These are phyloP conservation scores for Mustelus asterias DNA, from an alignment of 2,113 vertebrate genomes.

Conservation along the genomic window DNA sequence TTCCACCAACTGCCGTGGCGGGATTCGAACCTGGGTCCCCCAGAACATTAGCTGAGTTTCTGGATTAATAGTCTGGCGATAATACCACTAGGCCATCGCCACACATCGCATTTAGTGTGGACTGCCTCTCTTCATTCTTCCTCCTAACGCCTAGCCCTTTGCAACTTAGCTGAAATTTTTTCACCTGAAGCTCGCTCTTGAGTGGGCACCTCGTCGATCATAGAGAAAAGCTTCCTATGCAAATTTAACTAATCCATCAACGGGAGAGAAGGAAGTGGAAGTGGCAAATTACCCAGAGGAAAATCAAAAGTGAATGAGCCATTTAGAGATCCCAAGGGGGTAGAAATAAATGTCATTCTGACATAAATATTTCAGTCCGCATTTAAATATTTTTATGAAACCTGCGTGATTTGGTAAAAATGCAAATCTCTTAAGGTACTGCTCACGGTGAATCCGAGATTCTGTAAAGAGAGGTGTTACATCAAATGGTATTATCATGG, in stretches of 20 bases:
- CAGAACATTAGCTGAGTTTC: too few relatives aligned
- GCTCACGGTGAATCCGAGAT: not conserved
- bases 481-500: not conserved
- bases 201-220: not conserved
- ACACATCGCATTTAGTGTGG: not conserved
- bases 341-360: not conserved
- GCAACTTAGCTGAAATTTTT: not conserved
- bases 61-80: too few relatives aligned
- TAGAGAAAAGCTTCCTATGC: not conserved
- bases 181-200: not conserved
- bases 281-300: constrained; percentile 3
- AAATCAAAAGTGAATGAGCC: not conserved
- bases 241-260: not conserved
- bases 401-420: not conserved
- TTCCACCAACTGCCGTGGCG: too few relatives aligned
- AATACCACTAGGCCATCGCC: too few relatives aligned
- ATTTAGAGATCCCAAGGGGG: constrained; percentile 17
- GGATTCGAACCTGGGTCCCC: too few relatives aligned
- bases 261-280: not conserved
- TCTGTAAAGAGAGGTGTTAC: not conserved
- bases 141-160: not conserved
- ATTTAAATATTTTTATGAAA: constrained; percentile 2
- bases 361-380: not conserved
- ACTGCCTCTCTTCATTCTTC: not conserved
- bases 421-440: not conserved